phyloP scores from a whole-genome alignment of 2,113 vertebrate genomes.

The Murina feae region DNA sequence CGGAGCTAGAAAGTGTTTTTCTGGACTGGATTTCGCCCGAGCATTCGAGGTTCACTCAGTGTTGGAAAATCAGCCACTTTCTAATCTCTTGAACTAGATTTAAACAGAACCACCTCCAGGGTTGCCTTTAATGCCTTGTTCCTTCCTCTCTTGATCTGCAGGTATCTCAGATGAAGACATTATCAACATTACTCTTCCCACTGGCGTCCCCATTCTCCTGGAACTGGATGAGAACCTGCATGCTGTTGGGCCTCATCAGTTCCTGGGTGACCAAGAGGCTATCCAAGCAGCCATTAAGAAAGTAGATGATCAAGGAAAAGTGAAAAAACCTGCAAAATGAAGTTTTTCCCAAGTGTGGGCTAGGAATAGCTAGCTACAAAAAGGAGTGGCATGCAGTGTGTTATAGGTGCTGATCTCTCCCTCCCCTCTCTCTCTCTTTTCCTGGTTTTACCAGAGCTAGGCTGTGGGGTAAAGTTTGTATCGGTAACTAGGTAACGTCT shows the following conservation, averaged over 20 bases:
- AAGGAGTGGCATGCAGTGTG: background rate
- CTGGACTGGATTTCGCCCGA: background rate
- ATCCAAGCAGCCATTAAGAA: constrained; percentile 96
- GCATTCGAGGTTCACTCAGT: background rate
- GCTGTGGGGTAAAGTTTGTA: background rate
- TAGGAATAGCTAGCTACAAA: background rate
- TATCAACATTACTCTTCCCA: constrained; percentile 91
- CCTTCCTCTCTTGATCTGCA: constrained; percentile 72
- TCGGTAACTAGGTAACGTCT: background rate
- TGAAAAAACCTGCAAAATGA: constrained; percentile 76
- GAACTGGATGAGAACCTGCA: constrained; percentile 92
- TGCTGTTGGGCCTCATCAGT: constrained; percentile 88
- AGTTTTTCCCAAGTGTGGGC: background rate
- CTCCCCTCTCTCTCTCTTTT: background rate
- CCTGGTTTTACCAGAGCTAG: background rate
- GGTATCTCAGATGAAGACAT: constrained; percentile 94
- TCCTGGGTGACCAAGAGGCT: constrained; percentile 92
- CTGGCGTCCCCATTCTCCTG: constrained; percentile 92
- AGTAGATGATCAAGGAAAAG: constrained; percentile 98
- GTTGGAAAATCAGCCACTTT: constrained; percentile 13
- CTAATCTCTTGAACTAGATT: background rate
- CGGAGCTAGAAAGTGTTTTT: background rate
- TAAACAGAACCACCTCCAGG: background rate
- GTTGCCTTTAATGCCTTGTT: background rate
- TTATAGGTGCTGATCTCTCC: constrained; percentile 50